These are phyloP conservation scores for Apamea epomidion DNA, from an alignment of 2,888 invertebrate genomes.

Conservation along the genomic window DNA sequence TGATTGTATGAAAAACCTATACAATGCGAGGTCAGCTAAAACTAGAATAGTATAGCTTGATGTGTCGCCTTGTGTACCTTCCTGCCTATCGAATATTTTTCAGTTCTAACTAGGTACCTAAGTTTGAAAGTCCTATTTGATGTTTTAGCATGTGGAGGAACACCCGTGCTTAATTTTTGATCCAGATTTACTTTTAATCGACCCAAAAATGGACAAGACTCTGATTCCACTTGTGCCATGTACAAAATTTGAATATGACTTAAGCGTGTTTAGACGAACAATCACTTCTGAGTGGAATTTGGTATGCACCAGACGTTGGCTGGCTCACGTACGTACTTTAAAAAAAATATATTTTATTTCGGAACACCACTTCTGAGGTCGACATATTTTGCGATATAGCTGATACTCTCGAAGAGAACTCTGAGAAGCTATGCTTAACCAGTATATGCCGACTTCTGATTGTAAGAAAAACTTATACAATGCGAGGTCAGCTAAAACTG, in stretches of 20 bases:
- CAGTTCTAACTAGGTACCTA: not conserved
- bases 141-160: slow-evolving; percentile 79
- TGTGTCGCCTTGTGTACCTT: not conserved
- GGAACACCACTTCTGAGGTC: not conserved
- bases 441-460: too few relatives aligned
- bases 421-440: too few relatives aligned
- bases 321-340: slow-evolving; percentile 84
- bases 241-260: slow-evolving; percentile 89
- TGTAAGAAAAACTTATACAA: too few relatives aligned
- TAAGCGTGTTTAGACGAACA: slow-evolving; percentile 90
- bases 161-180: slow-evolving; percentile 86
- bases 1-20: too few relatives aligned
- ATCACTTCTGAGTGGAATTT: slow-evolving; percentile 92
- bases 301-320: slow-evolving; percentile 90
- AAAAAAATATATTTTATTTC: not conserved
- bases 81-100: not conserved
- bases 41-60: too few relatives aligned
- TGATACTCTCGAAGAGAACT: too few relatives aligned
- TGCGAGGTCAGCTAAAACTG: too few relatives aligned
- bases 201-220: slow-evolving; percentile 73
- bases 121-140: slow-evolving; percentile 7
- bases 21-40: too few relatives aligned
- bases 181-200: slow-evolving; percentile 78
- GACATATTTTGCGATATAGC: not conserved
- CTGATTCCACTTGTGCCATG: slow-evolving; percentile 82